Evolutionary conservation across 2,113 vertebrate species (phyloP).

Genomic region (Proteles cristata): DNA sequence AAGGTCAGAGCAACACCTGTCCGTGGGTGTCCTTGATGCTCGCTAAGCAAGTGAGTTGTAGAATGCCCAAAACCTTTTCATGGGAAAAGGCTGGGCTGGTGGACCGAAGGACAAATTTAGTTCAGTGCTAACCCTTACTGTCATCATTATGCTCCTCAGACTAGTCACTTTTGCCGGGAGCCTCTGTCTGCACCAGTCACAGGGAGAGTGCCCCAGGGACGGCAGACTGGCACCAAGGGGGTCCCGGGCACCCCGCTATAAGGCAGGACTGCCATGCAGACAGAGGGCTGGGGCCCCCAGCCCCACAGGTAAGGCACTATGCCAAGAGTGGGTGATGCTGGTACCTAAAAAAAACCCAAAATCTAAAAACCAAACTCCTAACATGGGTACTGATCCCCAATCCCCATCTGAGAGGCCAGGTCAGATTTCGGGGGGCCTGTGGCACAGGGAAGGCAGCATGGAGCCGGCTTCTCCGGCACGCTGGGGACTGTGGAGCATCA

Average conservation of each 20-base stretch:
- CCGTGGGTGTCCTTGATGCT: not conserved
- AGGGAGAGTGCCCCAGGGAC: not conserved
- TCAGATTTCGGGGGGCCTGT: not conserved
- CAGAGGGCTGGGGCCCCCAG: not conserved
- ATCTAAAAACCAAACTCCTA: not conserved
- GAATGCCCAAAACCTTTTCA: not conserved
- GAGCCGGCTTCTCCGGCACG: not conserved
- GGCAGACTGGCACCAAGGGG: rapidly evolving
- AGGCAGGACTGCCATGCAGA: not conserved
- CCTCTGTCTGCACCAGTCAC: not conserved
- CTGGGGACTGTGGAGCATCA: not conserved
- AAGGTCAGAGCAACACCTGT: not conserved
- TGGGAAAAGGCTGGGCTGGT: not conserved
- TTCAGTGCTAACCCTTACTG: not conserved
- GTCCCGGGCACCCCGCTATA: not conserved
- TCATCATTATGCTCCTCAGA: too few species aligned
- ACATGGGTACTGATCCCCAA: not conserved
- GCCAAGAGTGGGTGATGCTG: not conserved
- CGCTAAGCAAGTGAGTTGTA: not conserved
- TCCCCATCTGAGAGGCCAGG: not conserved
- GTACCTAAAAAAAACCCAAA: not conserved
- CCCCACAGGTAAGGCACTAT: not conserved
- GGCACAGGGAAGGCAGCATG: not conserved
- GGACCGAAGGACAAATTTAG: not conserved
- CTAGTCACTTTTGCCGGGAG: not conserved